Conservation (phyloP, 37 sponge, comb jelly and placozoan genomes). For the Petrosia ficiformis region DNA sequence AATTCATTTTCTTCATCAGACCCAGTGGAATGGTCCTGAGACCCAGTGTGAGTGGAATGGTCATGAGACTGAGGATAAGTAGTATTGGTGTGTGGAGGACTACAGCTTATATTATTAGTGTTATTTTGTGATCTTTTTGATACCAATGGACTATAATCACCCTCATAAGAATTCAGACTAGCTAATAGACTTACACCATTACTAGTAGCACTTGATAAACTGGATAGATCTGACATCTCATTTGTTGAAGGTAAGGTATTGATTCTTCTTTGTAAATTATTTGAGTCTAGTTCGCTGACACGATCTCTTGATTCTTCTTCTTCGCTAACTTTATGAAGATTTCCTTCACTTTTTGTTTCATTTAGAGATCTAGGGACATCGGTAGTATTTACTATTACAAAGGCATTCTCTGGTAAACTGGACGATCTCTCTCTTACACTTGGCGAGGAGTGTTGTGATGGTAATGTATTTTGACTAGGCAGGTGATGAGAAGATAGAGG, state of each 20-base stretch:
- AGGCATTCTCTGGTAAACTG: neutral
- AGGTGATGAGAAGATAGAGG: neutral
- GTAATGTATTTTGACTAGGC: no score
- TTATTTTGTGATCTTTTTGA: no score
- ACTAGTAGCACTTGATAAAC: neutral
- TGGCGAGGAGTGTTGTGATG: no score
- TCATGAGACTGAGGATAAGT: no score
- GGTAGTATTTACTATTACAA: neutral
- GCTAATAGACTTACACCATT: neutral
- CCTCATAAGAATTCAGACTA: no score
- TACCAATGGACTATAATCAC: no score
- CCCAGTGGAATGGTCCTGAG: no score
- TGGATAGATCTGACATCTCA: slow-evolving; percentile 5
- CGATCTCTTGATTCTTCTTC: neutral
- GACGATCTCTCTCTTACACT: neutral
- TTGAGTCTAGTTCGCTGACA: neutral
- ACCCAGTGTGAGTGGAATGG: no score
- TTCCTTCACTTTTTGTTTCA: neutral
- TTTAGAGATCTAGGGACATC: neutral
- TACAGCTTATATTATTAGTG: no score
- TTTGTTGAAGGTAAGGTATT: neutral
- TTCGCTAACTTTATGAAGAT: neutral
- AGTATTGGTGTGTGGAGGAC: no score
- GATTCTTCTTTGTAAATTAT: neutral
- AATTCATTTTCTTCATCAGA: no score